Evolutionary conservation across 1,140 invertebrate genomes (phyloP).

Genomic region (Trialeurodes vaporariorum): DNA sequence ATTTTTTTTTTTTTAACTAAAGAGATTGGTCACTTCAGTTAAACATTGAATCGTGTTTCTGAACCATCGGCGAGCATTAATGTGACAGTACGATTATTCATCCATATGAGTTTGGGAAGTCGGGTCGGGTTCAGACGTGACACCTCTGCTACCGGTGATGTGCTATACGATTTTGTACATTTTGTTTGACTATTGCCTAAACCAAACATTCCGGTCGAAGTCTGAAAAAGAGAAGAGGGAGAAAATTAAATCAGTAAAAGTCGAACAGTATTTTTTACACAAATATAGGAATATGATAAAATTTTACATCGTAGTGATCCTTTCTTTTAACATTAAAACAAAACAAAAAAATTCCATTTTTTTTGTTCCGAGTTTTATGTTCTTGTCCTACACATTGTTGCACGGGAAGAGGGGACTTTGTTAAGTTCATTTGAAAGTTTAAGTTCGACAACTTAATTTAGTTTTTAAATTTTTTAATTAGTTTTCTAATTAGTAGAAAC

Average conservation of each 20-base stretch:
- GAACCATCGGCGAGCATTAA: constrained; percentile 85
- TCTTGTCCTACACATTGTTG: too few relatives aligned
- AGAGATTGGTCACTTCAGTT: constrained; percentile 27
- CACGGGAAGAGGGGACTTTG: too few relatives aligned
- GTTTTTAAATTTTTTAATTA: too few relatives aligned
- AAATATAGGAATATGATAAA: too few relatives aligned
- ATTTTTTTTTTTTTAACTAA: neutral
- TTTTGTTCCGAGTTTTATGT: too few relatives aligned
- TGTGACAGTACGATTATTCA: constrained; percentile 79
- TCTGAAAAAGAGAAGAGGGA: constrained; percentile 39
- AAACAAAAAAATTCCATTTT: neutral
- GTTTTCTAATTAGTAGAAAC: too few relatives aligned
- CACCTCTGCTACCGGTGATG: constrained; percentile 78
- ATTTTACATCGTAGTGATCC: neutral
- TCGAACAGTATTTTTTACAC: too few relatives aligned
- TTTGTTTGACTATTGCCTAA: constrained; percentile 80
- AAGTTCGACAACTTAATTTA: too few relatives aligned
- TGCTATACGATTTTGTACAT: constrained; percentile 87
- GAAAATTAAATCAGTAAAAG: constrained; percentile 7
- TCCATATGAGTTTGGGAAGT: constrained; percentile 83
- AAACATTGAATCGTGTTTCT: constrained; percentile 81
- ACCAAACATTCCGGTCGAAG: constrained; percentile 75
- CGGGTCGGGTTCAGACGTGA: constrained; percentile 72
- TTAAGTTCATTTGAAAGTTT: too few relatives aligned
- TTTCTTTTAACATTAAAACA: neutral